Base-by-base conservation (phyloP, 2,888 invertebrate species). In the Leptopterna dolabrata region DNA sequence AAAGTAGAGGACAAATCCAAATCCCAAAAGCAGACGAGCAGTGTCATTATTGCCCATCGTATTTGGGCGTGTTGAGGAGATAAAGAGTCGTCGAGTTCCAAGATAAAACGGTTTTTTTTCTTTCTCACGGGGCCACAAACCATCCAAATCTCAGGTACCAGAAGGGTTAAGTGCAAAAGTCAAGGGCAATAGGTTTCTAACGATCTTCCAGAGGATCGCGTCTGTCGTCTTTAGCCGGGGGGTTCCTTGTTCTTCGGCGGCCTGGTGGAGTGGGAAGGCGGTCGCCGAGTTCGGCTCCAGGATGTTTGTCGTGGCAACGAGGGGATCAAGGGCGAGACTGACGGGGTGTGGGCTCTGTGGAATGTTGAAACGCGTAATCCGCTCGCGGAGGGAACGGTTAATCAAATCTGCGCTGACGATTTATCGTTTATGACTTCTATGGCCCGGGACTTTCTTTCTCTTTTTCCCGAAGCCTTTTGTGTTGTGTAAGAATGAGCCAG, bases 131-230 rank as follows among this genome's bases (percentile, higher is more conserved):
- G 63, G 63, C 19, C 0, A 24, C 0, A 63, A 19, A 7, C 47
- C 47, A 16, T 13, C 47, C 16, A 19, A 19, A 24, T 19, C 63
- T 19, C 13, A 47, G 13, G 70, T 29, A 73, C 41, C 30, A 36
- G 14, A 55, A 47, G 36, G n/a, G 29, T 29, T 51, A 16, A 81
- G 81, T 63, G 70, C 83, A 47, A 76, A 76, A 85, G 85, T 85
- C 85, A 85, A 85, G 85, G 85, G 47, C 76, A 47, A 85, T 73
- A 85, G 45, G 45, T 73, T 73, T 45, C 55, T 73, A 76, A 71
- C 85, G 76, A 85, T 30, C 73, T 3, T 19, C 24, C 9, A 7
- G 24, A 24, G 51, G n/a, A 14, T n/a, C 14, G 16, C 71, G 30
- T 11, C 27, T 30, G 73, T 13, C 13, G 36, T 30, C 30, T 30